Evolutionary conservation across 2,113 vertebrate genomes (phyloP).

Genomic region (Brachirus orientalis): DNA sequence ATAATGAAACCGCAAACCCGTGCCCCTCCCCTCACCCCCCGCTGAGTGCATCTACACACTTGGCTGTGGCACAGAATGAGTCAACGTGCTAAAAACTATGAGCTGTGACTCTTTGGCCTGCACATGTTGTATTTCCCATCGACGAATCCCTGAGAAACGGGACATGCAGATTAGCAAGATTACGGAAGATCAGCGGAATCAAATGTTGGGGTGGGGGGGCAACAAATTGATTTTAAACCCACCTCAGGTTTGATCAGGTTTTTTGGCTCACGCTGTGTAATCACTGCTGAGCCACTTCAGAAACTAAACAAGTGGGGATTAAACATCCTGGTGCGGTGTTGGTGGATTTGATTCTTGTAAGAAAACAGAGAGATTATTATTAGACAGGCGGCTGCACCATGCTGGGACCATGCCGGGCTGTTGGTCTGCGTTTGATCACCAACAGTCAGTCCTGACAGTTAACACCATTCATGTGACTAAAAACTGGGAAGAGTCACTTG

Average conservation of each 20-base stretch:
- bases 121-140: conserved; percentile 49
- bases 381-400: conserved; percentile 34
- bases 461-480: conserved; percentile 24
- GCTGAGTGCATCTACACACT: conserved; percentile 21
- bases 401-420: conserved; percentile 40
- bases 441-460: conserved; percentile 29
- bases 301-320: conserved; percentile 37
- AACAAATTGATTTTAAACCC: conserved; percentile 53
- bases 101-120: conserved; percentile 35
- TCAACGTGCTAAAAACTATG: conserved; percentile 51
- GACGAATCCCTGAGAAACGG: conserved; percentile 53
- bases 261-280: conserved; percentile 37
- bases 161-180: conserved; percentile 60
- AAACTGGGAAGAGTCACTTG: not conserved
- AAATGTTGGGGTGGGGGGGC: conserved; percentile 23
- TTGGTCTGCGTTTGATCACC: conserved; percentile 45
- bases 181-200: conserved; percentile 41
- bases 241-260: conserved; percentile 3
- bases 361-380: conserved; percentile 55
- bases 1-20: conserved; percentile 5
- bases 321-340: conserved; percentile 48
- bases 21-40: not conserved
- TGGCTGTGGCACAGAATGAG: conserved; percentile 38
- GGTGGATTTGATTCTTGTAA: conserved; percentile 22
- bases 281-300: conserved; percentile 32